These are phyloP conservation scores for Diorhabda carinulata DNA, from an alignment of 1,140 invertebrate genomes.

Conservation along the genomic window DNA sequence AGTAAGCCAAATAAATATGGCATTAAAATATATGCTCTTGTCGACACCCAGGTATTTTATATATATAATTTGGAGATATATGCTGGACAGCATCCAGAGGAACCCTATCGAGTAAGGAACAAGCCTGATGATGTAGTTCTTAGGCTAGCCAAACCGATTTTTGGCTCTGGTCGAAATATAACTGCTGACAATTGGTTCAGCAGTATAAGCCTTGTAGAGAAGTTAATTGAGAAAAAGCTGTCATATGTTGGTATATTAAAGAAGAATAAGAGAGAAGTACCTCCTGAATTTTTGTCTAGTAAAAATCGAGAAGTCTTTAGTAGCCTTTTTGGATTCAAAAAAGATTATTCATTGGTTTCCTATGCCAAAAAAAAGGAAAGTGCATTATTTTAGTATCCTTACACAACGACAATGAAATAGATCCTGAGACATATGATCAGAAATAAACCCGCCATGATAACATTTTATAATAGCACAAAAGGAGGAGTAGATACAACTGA, in stretches of 20 bases:
- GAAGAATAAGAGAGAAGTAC: slow-evolving; percentile 42
- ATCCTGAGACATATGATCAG: no score
- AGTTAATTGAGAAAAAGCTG: slow-evolving; percentile 23
- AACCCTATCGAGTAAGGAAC: no score
- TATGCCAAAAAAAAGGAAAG: slow-evolving; percentile 3
- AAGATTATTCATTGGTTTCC: not conserved
- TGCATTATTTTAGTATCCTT: not conserved
- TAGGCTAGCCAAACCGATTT: not conserved
- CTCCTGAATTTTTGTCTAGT: slow-evolving; percentile 28
- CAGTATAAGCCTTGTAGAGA: slow-evolving; percentile 24
- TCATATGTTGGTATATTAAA: slow-evolving; percentile 39
- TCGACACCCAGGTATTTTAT: not conserved
- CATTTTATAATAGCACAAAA: no score
- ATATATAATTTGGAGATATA: slow-evolving; percentile 5
- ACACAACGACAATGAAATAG: no score
- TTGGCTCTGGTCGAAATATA: not conserved
- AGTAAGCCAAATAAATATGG: slow-evolving; percentile 6
- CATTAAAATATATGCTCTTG: slow-evolving; percentile 5
- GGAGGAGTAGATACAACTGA: no score
- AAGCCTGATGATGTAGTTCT: no score
- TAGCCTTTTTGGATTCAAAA: no score
- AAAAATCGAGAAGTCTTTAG: slow-evolving; percentile 10
- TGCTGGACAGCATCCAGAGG: not conserved
- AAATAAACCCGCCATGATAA: no score
- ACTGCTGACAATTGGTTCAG: slow-evolving; percentile 16